phyloP scores from a whole-genome alignment of 1,140 invertebrate genomes.

The Calephelis nemesis region DNA sequence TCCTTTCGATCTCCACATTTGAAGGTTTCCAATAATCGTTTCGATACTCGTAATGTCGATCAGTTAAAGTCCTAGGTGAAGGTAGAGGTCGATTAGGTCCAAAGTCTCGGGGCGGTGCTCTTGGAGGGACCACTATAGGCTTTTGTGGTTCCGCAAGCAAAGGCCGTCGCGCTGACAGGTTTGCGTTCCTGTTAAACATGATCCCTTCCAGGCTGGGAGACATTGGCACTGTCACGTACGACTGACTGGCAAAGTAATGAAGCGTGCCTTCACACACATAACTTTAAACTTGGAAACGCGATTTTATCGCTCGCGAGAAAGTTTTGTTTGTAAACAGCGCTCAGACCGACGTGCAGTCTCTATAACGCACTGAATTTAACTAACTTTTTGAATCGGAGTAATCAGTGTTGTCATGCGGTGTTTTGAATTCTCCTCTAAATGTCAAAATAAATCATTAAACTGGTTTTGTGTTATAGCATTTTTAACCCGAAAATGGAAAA shows the following conservation, averaged over 20 bases:
- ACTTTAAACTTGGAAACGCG: slow-evolving; percentile 53
- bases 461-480: too few relatives aligned
- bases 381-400: slow-evolving; percentile 1
- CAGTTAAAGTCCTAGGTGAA: slow-evolving; percentile 48
- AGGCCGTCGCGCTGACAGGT: slow-evolving; percentile 71
- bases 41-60: slow-evolving; percentile 56
- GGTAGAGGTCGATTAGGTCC: slow-evolving; percentile 56
- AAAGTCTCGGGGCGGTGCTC: slow-evolving; percentile 65
- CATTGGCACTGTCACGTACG: slow-evolving; percentile 71
- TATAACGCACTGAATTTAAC: neutral
- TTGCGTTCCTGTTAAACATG: slow-evolving; percentile 75
- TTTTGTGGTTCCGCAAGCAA: slow-evolving; percentile 71
- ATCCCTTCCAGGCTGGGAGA: slow-evolving; percentile 73
- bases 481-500: too few relatives aligned
- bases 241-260: slow-evolving; percentile 42
- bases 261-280: slow-evolving; percentile 69
- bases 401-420: too few relatives aligned
- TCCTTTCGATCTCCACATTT: slow-evolving; percentile 72
- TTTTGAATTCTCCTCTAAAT: too few relatives aligned
- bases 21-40: slow-evolving; percentile 69
- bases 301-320: slow-evolving; percentile 56
- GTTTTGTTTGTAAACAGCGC: slow-evolving; percentile 43
- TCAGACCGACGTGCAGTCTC: slow-evolving; percentile 33
- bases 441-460: too few relatives aligned
- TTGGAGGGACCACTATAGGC: slow-evolving; percentile 64